These are phyloP conservation scores for Phytoseiulus persimilis DNA, from an alignment of 2,888 invertebrate genomes.

Conservation along the genomic window DNA sequence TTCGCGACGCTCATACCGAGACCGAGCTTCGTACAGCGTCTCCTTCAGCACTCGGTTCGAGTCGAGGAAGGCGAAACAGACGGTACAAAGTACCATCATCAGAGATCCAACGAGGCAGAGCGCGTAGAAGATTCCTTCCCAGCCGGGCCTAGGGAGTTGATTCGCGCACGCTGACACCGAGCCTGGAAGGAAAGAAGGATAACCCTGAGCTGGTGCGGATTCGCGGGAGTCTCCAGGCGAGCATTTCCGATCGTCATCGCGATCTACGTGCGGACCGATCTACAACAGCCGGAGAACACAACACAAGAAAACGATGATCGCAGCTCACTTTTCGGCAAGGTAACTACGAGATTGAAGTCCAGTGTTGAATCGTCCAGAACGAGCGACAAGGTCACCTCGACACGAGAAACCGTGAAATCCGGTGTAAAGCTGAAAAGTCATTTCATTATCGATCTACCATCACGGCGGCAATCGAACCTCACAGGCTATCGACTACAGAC, in stretches of 20 bases:
- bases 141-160: background rate
- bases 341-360: conserved; percentile 27
- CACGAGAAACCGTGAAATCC: conserved; percentile 36
- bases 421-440: conserved; percentile 21
- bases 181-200: background rate
- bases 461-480: too few relatives aligned
- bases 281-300: background rate
- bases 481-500: too few relatives aligned
- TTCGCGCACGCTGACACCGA: conserved; percentile 20
- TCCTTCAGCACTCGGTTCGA: conserved; percentile 26
- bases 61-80: conserved; percentile 30
- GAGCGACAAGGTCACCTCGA: conserved; percentile 27
- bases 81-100: background rate
- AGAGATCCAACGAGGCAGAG: conserved; percentile 1
- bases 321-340: conserved; percentile 10
- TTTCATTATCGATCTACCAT: background rate
- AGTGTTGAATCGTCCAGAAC: conserved; percentile 26
- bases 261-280: too few relatives aligned
- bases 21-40: background rate
- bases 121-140: conserved; percentile 23
- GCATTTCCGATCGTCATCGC: too few relatives aligned
- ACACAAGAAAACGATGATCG: background rate
- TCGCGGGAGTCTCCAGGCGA: too few relatives aligned
- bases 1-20: background rate
- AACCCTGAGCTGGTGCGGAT: too few relatives aligned